Evolutionary conservation across 2,888 invertebrate species (phyloP), one percentile per base, ranked within the genome.

Genomic region (Plagodis dolabraria): DNA sequence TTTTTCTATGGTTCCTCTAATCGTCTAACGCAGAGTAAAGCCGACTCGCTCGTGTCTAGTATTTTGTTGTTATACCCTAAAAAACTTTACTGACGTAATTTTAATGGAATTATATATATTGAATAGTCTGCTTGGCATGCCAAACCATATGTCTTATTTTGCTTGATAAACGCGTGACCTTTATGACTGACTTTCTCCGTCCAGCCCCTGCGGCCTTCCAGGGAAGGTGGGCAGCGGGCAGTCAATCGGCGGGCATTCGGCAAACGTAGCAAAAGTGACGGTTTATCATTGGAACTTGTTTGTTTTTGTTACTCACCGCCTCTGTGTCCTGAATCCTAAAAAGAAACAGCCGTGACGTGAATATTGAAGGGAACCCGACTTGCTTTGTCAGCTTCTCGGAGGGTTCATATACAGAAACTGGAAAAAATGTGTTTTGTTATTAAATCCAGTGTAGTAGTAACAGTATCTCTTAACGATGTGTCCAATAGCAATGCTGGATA

Each of bases 251-350:
- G 35, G 53, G 46, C 49, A 46, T 65, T 62, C 57, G 50, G 56
- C 56, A 11, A 64, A 55, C 64, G 59, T 58, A 64, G 60, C 58
- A 53, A 51, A 63, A 55, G 60, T 58, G 65, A 53, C 58, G 62
- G 64, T 66, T 66, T 64, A 66, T 68, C 66, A 66, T 53, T 51
- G 47, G 46, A 33, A 59, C 62, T 63, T 66, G 67, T 67, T 68
- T 68, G 68, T 68, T 63, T 63, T 58, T 63, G 65, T 62, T 66
- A 53, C 54, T 57, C 12, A 58, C 59, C 64, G 59, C 61, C 63
- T 53, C 53, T 47, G 53, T 57, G 51, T 55, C 42, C 61, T 42
- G 67, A 64, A 67, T 67, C 56, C 57, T 64, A 60, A 68, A 58
- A 53, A 60, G 61, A 58, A 47, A 35, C 52, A 36, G 11, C 34